phyloP scores from a whole-genome alignment of 1,140 invertebrate species.

The Streblospio benedicti region DNA sequence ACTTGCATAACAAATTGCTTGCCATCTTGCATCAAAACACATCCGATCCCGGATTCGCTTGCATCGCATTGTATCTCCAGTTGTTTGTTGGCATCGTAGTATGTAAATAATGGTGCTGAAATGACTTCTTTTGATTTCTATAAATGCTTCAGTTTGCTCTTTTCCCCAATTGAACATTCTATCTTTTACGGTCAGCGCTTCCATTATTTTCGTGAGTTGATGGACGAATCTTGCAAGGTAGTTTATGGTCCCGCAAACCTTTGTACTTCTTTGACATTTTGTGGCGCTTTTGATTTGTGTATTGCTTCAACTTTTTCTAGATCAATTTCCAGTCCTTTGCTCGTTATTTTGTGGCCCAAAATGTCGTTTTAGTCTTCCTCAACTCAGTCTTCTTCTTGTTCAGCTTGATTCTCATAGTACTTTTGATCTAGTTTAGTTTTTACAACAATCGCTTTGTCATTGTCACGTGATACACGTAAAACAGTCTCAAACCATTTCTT shows the following conservation, averaged over 20 bases:
- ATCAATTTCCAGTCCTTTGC: constrained; percentile 39
- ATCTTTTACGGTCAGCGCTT: constrained; percentile 2
- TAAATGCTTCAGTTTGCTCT: constrained; percentile 12
- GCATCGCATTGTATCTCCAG: constrained; percentile 27
- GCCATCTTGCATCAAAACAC: constrained; percentile 45
- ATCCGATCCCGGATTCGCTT: constrained; percentile 38
- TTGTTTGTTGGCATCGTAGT: constrained; percentile 24
- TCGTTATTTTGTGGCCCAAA: constrained; percentile 32
- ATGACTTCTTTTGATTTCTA: constrained; percentile 22
- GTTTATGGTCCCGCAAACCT: constrained; percentile 25
- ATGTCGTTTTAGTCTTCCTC: not conserved
- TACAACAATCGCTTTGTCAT: constrained; percentile 18
- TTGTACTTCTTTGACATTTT: constrained; percentile 18
- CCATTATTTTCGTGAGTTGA: constrained; percentile 5
- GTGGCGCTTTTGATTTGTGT: constrained; percentile 16
- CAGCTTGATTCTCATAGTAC: constrained; percentile 29
- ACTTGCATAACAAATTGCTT: constrained; percentile 45
- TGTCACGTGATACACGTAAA: too few relatives aligned
- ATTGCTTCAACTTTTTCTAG: constrained; percentile 40
- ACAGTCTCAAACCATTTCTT: too few relatives aligned
- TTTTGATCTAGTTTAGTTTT: not conserved
- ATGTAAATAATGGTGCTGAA: constrained; percentile 23
- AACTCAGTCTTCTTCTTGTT: constrained; percentile 33
- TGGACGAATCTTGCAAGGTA: constrained; percentile 24
- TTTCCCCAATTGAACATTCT: not conserved